Percentiles rank a stretch among this genome's conserved stretches.
These are phyloP conservation scores for Autographa pulchrina DNA, from an alignment of 2,888 invertebrate species.

Conservation along the genomic window DNA sequence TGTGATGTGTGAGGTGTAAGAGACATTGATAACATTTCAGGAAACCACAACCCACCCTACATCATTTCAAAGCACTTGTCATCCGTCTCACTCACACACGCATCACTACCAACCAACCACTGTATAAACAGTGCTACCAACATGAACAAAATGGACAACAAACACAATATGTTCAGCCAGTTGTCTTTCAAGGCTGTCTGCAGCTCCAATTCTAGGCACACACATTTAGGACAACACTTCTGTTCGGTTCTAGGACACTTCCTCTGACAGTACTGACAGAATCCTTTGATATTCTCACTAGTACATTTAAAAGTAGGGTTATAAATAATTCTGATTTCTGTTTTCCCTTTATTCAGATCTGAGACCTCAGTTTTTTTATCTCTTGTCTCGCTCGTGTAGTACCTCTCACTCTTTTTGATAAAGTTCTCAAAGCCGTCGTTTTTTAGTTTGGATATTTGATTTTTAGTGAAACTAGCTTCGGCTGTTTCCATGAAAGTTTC, in stretches of 20 bases:
- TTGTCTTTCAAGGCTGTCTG: constrained; percentile 80
- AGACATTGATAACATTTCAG: not conserved
- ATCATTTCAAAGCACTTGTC: constrained; percentile 76
- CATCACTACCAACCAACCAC: constrained; percentile 71
- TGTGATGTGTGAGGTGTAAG: too few species aligned
- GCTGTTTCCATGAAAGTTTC: constrained; percentile 81
- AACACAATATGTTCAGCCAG: constrained; percentile 81
- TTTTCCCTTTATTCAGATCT: constrained; percentile 72
- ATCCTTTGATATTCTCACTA: constrained; percentile 68
- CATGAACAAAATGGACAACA: constrained; percentile 77
- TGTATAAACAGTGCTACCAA: constrained; percentile 78
- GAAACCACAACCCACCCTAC: constrained; percentile 15
- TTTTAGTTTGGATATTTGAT: constrained; percentile 72
- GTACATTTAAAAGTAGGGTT: constrained; percentile 83
- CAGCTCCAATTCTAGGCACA: constrained; percentile 78
- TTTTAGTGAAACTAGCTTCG: constrained; percentile 82
- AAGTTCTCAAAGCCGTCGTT: constrained; percentile 82
- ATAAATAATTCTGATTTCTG: constrained; percentile 84
- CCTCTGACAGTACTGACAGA: constrained; percentile 77
- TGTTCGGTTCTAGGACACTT: constrained; percentile 78
- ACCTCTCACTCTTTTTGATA: constrained; percentile 85
- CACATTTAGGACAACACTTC: constrained; percentile 80
- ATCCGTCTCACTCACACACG: constrained; percentile 68
- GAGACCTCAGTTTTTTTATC: constrained; percentile 77
- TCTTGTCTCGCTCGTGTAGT: constrained; percentile 77